phyloP scores from a whole-genome alignment of 1,140 invertebrate species.

The Galleria mellonella region DNA sequence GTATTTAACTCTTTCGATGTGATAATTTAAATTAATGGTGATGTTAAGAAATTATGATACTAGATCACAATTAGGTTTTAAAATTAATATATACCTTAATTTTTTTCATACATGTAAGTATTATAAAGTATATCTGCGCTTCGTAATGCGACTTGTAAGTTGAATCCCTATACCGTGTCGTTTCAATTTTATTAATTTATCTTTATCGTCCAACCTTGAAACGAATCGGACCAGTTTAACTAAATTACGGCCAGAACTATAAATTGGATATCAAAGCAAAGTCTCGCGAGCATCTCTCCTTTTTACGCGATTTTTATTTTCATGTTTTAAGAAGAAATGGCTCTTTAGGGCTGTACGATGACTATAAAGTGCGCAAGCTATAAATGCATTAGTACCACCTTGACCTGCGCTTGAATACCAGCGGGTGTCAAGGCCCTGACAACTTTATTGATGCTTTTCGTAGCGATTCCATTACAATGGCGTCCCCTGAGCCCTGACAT shows the following conservation, averaged over 20 bases:
- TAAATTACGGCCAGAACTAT: neutral
- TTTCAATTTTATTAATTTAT: too few species aligned
- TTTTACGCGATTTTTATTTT: constrained; percentile 32
- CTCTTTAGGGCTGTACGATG: constrained; percentile 25
- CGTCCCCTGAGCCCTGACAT: constrained; percentile 10
- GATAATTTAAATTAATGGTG: too few species aligned
- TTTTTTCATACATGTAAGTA: too few species aligned
- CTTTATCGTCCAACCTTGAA: too few species aligned
- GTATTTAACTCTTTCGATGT: too few species aligned
- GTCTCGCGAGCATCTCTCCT: constrained; percentile 12
- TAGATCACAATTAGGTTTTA: too few species aligned
- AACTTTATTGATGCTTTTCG: constrained; percentile 32
- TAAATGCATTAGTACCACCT: constrained; percentile 44
- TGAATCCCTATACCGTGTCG: too few species aligned
- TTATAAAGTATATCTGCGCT: too few species aligned
- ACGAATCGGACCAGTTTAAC: too few species aligned
- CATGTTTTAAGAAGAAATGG: constrained; percentile 23
- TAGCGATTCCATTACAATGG: constrained; percentile 20
- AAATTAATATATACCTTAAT: too few species aligned
- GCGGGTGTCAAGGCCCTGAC: constrained; percentile 34
- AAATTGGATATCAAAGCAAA: constrained; percentile 20
- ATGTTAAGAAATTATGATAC: too few species aligned
- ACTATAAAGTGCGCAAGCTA: constrained; percentile 41
- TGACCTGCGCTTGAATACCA: constrained; percentile 32
- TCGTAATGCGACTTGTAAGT: neutral